phyloP scores from a whole-genome alignment of 2,113 vertebrate genomes.

The Procavia capensis region DNA sequence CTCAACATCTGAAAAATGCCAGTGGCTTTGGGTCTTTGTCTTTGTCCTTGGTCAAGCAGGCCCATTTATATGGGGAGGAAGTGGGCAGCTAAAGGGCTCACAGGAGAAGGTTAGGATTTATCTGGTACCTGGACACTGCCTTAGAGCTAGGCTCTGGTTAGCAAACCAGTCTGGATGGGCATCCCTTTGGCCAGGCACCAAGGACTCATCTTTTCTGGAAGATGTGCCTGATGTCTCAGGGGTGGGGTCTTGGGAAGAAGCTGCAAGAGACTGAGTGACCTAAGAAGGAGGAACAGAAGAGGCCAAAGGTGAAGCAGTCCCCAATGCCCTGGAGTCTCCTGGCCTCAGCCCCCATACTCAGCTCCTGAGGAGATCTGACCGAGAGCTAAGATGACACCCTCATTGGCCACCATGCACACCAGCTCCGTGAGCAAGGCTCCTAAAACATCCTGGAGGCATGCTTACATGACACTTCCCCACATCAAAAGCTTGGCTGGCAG shows the following conservation, averaged over 20 bases:
- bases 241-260: background rate
- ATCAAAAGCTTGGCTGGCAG: background rate
- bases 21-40: background rate
- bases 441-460: background rate
- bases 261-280: background rate
- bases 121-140: background rate
- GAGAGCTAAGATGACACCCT: background rate
- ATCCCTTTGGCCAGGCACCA: rapidly evolving
- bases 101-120: no score
- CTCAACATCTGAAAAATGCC: background rate
- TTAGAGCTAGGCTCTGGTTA: background rate
- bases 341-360: background rate
- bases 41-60: background rate
- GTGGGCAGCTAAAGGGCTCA: background rate
- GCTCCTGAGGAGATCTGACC: background rate
- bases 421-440: background rate
- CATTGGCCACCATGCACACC: background rate
- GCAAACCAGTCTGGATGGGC: background rate
- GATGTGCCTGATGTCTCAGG: background rate
- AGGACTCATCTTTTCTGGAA: background rate
- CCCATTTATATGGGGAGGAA: no score
- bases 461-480: rapidly evolving
- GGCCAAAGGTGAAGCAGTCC: background rate
- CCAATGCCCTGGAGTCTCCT: background rate
- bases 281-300: background rate